These are phyloP conservation scores for Spinus pinus DNA, from an alignment of 2,797 vertebrate species.

Conservation along the genomic window DNA sequence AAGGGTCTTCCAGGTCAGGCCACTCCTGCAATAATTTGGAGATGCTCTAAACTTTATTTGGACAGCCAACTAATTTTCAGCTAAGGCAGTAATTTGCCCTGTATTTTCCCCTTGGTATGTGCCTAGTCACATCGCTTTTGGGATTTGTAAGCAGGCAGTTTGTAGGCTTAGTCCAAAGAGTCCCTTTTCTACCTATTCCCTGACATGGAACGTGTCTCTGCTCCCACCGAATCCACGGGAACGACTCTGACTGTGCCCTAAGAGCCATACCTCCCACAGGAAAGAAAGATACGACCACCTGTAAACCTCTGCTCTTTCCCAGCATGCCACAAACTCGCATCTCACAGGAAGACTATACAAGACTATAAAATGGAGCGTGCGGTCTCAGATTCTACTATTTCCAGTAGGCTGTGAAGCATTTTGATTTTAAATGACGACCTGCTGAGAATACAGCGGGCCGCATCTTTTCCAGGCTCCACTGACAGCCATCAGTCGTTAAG, in stretches of 20 bases:
- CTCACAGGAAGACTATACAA: neutral
- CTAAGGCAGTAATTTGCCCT: neutral
- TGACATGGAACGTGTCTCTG: neutral
- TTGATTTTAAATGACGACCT: neutral
- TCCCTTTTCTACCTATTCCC: neutral
- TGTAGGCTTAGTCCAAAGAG: neutral
- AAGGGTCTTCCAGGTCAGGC: neutral
- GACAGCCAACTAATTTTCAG: neutral
- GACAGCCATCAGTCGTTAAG: neutral
- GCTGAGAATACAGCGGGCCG: neutral
- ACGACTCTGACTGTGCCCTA: neutral
- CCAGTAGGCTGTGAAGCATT: neutral
- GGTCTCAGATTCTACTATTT: neutral
- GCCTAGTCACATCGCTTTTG: neutral
- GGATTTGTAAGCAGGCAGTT: neutral
- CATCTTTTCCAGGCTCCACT: neutral
- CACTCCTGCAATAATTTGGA: neutral
- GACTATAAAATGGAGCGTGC: rapidly evolving
- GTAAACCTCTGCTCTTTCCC: neutral
- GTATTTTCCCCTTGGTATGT: neutral
- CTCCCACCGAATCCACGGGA: neutral
- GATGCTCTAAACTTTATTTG: neutral
- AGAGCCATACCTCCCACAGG: neutral
- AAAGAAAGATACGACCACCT: neutral
- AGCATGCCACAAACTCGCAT: neutral